Evolutionary conservation across 1,140 invertebrate genomes (phyloP), one percentile per base, ranked within the genome.

Genomic region (Drosophila melanica): DNA sequence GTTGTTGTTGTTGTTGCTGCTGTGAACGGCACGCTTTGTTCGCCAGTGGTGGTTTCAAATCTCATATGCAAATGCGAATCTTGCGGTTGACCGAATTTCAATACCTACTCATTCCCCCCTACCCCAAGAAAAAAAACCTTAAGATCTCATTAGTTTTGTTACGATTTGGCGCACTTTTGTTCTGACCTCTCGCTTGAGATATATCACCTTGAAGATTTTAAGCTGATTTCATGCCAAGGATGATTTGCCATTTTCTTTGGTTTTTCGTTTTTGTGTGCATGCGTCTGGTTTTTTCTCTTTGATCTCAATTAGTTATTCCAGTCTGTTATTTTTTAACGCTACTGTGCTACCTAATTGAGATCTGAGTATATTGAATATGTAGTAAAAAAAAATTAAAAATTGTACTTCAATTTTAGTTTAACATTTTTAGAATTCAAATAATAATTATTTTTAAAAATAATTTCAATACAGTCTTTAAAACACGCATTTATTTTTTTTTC

Each of bases 181-280:
- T 3, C 47, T 67, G 77, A 80, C 65, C 81, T 68, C 58, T 45
- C 48, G 54, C 80, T 62, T 66, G 44, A 72, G 67, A 79, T 74
- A 79, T 74, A 80, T 79, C 79, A 73, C 67, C 79, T 79, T 89
- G 84, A 87, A 66, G 69, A 69, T 75, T 62, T 73, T 87, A 87
- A 87, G 82, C 82, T 77, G 82, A 87, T 87, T 87, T 84, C 82
- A 89, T 77, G 76, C 76, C 51, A 60, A 76, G 71, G 64, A 86
- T 86, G 82, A 87, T 87, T 79, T 81, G 75, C 51, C 58, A 65
- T 81, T 84, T 84, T 66, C 41, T 48, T 68, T 69, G 5, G 55
- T 59, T 57, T 39, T 35, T 39, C 18, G 62, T 39, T n/a, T 27
- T 58, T 57, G 62, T 62, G 39, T 60, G 35, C n/a, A n/a, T n/a